Evolutionary conservation across 2,888 invertebrate species (phyloP), one percentile per base, ranked within the genome.

Genomic region (Nebria brevicollis): DNA sequence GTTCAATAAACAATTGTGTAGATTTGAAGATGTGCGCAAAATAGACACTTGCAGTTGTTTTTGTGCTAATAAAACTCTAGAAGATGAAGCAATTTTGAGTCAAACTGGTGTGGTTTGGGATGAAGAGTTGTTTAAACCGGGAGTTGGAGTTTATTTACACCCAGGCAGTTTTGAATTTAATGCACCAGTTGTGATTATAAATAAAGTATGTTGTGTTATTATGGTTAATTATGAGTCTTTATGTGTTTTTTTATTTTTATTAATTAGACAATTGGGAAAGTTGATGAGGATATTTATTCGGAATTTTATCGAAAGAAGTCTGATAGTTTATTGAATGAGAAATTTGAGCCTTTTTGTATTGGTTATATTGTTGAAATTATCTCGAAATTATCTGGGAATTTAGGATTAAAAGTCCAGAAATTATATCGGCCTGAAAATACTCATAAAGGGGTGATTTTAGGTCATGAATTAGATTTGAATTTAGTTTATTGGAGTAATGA

Each of bases 361-460:
- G 96, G 93, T 1, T 91, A 92, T 75, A 93, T 96, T 70, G 91
- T 91, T 54, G 91, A 92, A 0, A 94, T 96, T 72, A 91, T 89
- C 64, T 84, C 70, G 83, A 84, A 41, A 91, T 91, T 1, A 89
- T 34, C 34, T 5, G 91, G 92, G 10, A 90, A 89, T 1, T 92
- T 95, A 74, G 92, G 91, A 84, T 88, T 96, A 0, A 92, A 90
- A 86, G 92, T 95, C 0, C 91, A 92, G 84, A 92, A 95, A 84
- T 91, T 96, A 85, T 95, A 93, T 85, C 91, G 96, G 82, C 94
- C 95, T 0, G 95, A 95, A 88, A 93, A 95, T 86, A 95, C 95
- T 0, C 92, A 91, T 83, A 92, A 91, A 83, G 91, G 93, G 75
- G 87, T 90, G 34, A 85, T 88, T 76, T 87, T 90, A 15, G 91